These are phyloP conservation scores for Gallinago solitaria DNA, from an alignment of 2,797 vertebrate species.

Conservation along the genomic window DNA sequence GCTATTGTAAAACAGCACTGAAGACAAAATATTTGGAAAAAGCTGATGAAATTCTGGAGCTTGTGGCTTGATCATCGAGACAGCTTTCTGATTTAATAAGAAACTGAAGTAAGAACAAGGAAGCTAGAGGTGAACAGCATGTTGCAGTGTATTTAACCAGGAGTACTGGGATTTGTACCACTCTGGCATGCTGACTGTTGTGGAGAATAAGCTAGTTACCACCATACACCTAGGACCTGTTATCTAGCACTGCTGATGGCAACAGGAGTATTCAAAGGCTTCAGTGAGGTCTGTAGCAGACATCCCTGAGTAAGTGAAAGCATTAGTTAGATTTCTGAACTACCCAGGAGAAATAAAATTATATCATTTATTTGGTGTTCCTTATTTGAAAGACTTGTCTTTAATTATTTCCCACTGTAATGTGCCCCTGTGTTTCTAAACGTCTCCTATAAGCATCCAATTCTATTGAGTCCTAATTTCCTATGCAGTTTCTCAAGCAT, in stretches of 20 bases:
- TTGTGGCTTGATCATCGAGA: not conserved
- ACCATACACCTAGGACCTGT: not conserved
- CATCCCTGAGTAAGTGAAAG: not conserved
- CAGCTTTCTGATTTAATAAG: not conserved
- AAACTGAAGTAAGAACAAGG: not conserved
- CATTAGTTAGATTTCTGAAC: not conserved
- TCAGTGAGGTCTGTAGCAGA: not conserved
- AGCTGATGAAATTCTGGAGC: not conserved
- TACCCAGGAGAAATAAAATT: not conserved
- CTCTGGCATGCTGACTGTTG: not conserved
- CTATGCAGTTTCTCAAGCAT: not conserved
- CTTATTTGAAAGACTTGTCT: not conserved
- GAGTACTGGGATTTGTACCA: not conserved
- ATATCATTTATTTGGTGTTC: not conserved
- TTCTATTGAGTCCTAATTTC: not conserved
- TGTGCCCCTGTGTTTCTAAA: not conserved
- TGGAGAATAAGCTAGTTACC: not conserved
- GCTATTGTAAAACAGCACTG: not conserved
- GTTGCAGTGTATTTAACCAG: not conserved
- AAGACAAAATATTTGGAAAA: slow-evolving; percentile 1
- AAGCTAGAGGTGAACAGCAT: not conserved
- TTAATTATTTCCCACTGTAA: slow-evolving; percentile 1
- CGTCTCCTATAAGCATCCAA: not conserved
- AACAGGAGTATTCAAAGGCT: not conserved
- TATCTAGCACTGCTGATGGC: not conserved